Evolutionary conservation across 1,140 invertebrate genomes (phyloP).

Genomic region (Ceratoteleas bidentatus): DNA sequence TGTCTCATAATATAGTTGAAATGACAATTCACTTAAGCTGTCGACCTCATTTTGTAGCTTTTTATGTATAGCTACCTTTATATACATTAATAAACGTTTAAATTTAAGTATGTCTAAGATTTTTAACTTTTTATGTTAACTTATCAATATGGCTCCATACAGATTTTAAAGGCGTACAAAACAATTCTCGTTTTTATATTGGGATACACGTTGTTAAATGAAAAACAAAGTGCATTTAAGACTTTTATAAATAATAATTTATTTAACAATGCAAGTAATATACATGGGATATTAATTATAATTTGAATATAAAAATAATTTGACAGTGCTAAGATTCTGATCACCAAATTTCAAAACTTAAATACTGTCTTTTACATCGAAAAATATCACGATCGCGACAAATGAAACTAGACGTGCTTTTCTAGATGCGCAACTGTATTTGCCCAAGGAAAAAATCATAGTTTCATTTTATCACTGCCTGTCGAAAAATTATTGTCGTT

Average conservation of each 20-base stretch:
- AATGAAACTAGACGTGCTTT: conserved; percentile 12
- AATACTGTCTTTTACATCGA: not conserved
- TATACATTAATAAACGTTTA: not conserved
- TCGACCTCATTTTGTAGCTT: conserved; percentile 11
- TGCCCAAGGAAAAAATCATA: conserved; percentile 17
- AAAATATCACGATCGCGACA: conserved; percentile 17
- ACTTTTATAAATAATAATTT: conserved; percentile 67
- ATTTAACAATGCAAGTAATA: conserved; percentile 64
- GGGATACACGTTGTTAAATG: not conserved
- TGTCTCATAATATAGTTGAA: conserved; percentile 13
- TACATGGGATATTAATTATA: conserved; percentile 58
- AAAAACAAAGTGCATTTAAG: not conserved
- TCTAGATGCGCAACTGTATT: too few species aligned
- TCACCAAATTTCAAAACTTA: conserved; percentile 4
- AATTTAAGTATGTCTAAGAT: too few species aligned
- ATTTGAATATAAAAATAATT: conserved; percentile 58
- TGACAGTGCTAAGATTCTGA: conserved; percentile 54
- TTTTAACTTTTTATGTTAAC: too few species aligned
- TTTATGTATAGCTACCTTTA: not conserved
- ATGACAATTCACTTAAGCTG: not conserved
- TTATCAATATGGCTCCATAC: too few species aligned
- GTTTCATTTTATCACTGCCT: conserved; percentile 47
- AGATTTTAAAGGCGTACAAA: not conserved
- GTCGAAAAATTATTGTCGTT: conserved; percentile 15
- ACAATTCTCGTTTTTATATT: not conserved